Conservation (phyloP, 1,140 invertebrate genomes). For the Lepidurus packardi region DNA sequence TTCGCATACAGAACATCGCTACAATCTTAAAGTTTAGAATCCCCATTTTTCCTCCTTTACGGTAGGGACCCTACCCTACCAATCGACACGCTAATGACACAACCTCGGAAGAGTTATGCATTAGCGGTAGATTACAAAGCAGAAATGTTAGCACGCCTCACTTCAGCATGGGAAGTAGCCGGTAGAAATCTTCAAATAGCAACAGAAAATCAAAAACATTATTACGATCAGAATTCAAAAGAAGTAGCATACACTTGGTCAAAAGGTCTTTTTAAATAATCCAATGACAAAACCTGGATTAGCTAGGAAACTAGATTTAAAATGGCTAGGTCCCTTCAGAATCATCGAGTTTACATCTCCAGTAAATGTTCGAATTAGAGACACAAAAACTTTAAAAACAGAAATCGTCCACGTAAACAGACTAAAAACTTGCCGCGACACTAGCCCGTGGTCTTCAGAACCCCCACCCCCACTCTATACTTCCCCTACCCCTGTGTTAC, state of each 20-base stretch:
- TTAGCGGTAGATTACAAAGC: neutral
- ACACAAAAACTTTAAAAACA: no score
- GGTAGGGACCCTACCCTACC: neutral
- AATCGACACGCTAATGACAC: neutral
- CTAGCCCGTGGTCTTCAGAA: no score
- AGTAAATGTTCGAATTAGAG: no score
- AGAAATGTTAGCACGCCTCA: neutral
- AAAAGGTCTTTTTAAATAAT: neutral
- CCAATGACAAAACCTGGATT: neutral
- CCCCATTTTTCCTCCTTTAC: neutral
- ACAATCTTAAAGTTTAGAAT: neutral
- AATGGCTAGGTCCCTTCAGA: no score
- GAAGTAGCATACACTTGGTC: neutral
- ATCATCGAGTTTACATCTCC: no score
- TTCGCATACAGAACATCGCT: neutral
- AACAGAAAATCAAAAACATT: neutral
- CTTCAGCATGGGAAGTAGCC: neutral
- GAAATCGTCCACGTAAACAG: no score
- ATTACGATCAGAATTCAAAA: neutral
- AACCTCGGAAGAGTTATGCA: neutral
- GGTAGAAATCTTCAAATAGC: no score
- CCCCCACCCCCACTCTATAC: no score
- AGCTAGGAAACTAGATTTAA: neutral
- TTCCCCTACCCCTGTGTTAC: no score
- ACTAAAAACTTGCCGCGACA: no score